phyloP scores from a whole-genome alignment of 1,140 invertebrate genomes.

The Sycophaga agraensis region DNA sequence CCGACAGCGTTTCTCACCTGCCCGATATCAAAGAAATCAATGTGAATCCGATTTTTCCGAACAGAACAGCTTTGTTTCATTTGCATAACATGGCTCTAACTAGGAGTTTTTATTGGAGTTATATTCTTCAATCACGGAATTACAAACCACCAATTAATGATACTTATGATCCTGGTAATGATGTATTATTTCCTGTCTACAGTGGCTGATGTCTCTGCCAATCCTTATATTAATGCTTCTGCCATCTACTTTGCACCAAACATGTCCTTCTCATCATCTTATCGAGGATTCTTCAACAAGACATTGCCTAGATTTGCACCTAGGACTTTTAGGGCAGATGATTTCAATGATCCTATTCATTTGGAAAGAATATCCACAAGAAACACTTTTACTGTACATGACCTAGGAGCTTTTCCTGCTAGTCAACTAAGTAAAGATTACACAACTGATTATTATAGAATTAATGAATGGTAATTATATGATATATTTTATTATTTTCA shows the following conservation, averaged over 20 bases:
- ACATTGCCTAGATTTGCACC: slow-evolving; percentile 95
- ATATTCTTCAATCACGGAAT: slow-evolving; percentile 88
- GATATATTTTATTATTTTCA: neutral
- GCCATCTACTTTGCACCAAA: slow-evolving; percentile 94
- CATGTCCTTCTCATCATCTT: slow-evolving; percentile 91
- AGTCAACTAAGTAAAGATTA: slow-evolving; percentile 82
- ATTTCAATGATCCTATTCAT: slow-evolving; percentile 94
- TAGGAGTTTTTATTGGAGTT: slow-evolving; percentile 93
- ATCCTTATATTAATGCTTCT: slow-evolving; percentile 89
- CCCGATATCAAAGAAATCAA: slow-evolving; percentile 95
- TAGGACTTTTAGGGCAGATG: slow-evolving; percentile 85
- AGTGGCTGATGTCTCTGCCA: slow-evolving; percentile 91
- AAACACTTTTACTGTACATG: slow-evolving; percentile 81
- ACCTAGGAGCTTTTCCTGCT: slow-evolving; percentile 78
- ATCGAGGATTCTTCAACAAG: slow-evolving; percentile 94
- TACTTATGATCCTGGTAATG: slow-evolving; percentile 93
- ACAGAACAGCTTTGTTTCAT: slow-evolving; percentile 89
- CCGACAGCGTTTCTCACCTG: slow-evolving; percentile 83
- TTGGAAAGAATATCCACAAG: slow-evolving; percentile 87
- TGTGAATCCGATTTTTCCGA: slow-evolving; percentile 93
- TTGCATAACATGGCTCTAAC: slow-evolving; percentile 95
- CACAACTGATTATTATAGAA: slow-evolving; percentile 84
- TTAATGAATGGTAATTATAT: slow-evolving; percentile 82
- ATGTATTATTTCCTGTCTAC: slow-evolving; percentile 97
- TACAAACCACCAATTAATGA: slow-evolving; percentile 87